Evolutionary conservation across 1,140 invertebrate species (phyloP), one percentile per base, ranked within the genome.

Genomic region (Tigriopus japonicus): DNA sequence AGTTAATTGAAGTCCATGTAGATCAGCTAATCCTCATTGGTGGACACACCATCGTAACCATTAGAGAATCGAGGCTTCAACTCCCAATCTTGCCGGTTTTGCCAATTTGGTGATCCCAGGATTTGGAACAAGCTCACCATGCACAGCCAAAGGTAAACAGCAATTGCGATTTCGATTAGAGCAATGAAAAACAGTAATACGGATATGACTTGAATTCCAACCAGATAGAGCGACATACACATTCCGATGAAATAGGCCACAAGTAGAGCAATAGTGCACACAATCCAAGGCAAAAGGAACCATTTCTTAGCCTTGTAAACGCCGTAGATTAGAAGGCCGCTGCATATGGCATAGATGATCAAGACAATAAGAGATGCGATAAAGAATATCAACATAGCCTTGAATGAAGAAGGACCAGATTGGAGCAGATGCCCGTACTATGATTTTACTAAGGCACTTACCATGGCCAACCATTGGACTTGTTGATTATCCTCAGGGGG

Each of bases 81-180:
- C 15, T 54, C 52, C 52, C 52, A 54, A 24, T 54, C 24, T 21
- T 24, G 23, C 15, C 24, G 24, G 14, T 54, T n/a, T 21, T 54
- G 24, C 24, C 52, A 54, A 19, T 24, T 54, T 5, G 21, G 21
- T 6, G 45, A 49, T 19, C 24, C 23, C 15, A 19, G 15, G 14
- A 28, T n/a, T 49, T 59, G 58, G 42, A 59, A 59, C 12, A 59
- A 19, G 24, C 42, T 51, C 14, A 59, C 42, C 17, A 59, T 42
- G 42, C 58, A 59, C 10, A 59, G n/a, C 58, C 58, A 59, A 14
- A 59, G n/a, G 24, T 59, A 59, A 5, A 59, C 19, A 15, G 17
- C 42, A 15, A 59, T 49, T 6, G 17, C 24, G 12, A 49, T 45
- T 28, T 59, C 58, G n/a, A 49, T 24, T 6, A 59, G 5, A 14